These are phyloP conservation scores for Globicephala melas DNA, from an alignment of 2,113 vertebrate species.

Conservation along the genomic window DNA sequence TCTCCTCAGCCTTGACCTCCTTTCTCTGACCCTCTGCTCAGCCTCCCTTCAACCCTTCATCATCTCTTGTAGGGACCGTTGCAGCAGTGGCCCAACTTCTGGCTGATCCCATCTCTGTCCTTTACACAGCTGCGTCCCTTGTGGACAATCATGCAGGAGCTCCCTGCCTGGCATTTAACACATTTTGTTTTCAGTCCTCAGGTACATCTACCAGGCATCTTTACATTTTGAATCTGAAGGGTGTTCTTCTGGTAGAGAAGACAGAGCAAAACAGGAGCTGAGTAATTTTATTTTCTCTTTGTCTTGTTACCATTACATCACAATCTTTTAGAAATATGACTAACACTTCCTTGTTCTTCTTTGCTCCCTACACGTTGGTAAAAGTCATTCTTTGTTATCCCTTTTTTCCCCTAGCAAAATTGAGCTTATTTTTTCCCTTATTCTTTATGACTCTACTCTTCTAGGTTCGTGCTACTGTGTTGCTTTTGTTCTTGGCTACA, in stretches of 20 bases:
- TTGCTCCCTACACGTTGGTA: neutral
- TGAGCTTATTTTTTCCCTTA: neutral
- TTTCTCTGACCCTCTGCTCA: neutral
- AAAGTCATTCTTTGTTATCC: neutral
- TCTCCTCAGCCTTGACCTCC: neutral
- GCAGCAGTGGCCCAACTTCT: neutral
- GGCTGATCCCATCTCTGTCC: too few species aligned
- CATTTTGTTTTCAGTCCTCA: neutral
- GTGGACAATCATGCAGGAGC: neutral
- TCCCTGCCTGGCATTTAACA: neutral
- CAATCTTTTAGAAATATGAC: neutral
- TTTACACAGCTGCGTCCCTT: neutral
- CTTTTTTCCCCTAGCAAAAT: neutral
- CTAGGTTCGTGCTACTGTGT: neutral
- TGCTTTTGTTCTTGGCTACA: constrained; percentile 34
- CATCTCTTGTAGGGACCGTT: neutral
- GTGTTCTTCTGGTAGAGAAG: neutral
- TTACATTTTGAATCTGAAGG: neutral
- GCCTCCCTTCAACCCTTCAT: neutral
- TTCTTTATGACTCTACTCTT: neutral
- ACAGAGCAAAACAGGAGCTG: neutral
- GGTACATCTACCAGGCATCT: neutral
- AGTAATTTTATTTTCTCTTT: constrained; percentile 6
- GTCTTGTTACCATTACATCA: neutral
- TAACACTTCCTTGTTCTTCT: neutral